Conservation (phyloP, 2,113 vertebrate genomes). For the Myanophis thanlyinensis region DNA sequence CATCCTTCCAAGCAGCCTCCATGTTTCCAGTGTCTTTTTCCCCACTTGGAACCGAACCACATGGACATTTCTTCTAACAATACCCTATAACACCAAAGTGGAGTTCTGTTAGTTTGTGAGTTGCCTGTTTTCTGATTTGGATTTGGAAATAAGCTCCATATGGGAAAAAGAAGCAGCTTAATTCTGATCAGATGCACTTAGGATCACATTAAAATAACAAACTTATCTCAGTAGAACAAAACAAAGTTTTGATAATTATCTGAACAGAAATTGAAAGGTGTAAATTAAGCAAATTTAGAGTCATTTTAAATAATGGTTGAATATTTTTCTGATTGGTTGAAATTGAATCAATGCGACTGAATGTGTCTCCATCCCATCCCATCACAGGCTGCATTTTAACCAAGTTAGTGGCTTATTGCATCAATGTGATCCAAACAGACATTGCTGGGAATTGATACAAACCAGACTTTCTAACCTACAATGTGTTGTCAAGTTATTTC, state of each 20-base stretch:
- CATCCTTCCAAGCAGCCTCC: too few species aligned
- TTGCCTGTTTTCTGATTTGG: neutral
- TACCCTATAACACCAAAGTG: neutral
- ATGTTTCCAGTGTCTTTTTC: too few species aligned
- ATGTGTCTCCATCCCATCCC: neutral
- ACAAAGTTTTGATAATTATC: neutral
- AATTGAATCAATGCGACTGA: neutral
- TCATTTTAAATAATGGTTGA: neutral
- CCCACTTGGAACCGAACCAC: too few species aligned
- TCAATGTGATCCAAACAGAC: neutral
- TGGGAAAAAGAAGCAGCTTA: neutral
- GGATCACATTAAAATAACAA: neutral
- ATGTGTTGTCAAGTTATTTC: neutral
- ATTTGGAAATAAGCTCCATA: neutral
- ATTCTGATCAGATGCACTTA: neutral
- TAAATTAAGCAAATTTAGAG: neutral
- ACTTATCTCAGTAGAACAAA: neutral
- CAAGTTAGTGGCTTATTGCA: neutral
- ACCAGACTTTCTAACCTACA: neutral
- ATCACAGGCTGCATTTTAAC: neutral
- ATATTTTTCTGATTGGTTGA: neutral
- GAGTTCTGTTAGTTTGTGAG: neutral
- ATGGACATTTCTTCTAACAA: too few species aligned
- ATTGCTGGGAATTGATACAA: neutral
- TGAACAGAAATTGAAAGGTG: neutral